A percentile compares a stretch with the other conserved stretches of the same genome.
Conservation (phyloP, 2,888 invertebrate species). For the Galerucella pusilla region DNA sequence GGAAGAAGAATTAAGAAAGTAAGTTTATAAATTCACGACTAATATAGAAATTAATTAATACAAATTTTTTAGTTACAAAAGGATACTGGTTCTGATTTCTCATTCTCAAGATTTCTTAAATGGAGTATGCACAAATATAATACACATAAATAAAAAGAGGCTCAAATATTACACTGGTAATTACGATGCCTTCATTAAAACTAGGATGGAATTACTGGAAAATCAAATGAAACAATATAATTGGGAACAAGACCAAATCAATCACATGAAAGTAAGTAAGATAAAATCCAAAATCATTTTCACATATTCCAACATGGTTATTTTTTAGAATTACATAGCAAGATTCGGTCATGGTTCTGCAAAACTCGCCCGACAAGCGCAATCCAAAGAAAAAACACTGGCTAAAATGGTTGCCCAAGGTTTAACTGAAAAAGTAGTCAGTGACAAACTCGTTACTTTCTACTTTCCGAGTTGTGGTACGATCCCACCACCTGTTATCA, state of each 20-base stretch:
- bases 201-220: constrained; percentile 92
- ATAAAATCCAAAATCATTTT: neutral
- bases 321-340: constrained; percentile 91
- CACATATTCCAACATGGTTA: constrained; percentile 11
- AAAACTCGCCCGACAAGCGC: constrained; percentile 97
- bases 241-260: constrained; percentile 99
- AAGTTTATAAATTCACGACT: constrained; percentile 51
- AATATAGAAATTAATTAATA: neutral
- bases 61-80: constrained; percentile 78
- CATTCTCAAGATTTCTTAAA: constrained; percentile 99
- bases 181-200: constrained; percentile 96
- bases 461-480: constrained; percentile 96
- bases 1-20: constrained; percentile 95
- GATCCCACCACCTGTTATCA: constrained; percentile 98
- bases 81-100: constrained; percentile 96
- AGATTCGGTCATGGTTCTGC: constrained; percentile 99
- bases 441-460: constrained; percentile 93
- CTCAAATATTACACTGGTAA: constrained; percentile 94
- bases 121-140: constrained; percentile 95
- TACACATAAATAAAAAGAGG: constrained; percentile 93
- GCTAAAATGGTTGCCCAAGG: constrained; percentile 99
- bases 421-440: constrained; percentile 92
- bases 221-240: constrained; percentile 99
- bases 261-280: constrained; percentile 92
- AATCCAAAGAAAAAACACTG: constrained; percentile 98